phyloP scores from a whole-genome alignment of 2,113 vertebrate genomes.

The Phalacrocorax pelagicus region DNA sequence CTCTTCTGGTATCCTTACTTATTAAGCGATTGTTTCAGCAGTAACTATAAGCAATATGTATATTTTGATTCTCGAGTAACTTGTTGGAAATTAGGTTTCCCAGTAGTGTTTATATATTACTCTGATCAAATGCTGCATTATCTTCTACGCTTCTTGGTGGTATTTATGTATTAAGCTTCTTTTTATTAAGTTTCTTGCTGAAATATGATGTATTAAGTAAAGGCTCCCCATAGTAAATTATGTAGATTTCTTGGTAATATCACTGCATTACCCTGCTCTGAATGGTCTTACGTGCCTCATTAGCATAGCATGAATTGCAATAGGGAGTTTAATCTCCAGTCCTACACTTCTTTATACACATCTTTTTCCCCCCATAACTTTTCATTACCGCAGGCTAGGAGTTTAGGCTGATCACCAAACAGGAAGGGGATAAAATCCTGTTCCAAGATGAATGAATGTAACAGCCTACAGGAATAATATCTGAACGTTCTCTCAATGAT shows the following conservation, averaged over 20 bases:
- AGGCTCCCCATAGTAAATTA: slow-evolving; percentile 52
- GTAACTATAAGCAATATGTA: not conserved
- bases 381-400: not conserved
- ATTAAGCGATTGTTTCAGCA: slow-evolving; percentile 23
- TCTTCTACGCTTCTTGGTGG: not conserved
- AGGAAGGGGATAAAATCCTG: not conserved
- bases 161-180: slow-evolving; percentile 42
- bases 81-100: slow-evolving; percentile 47
- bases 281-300: slow-evolving; percentile 21
- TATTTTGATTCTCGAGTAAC: not conserved
- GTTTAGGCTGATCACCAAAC: not conserved
- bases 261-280: slow-evolving; percentile 1
- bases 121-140: slow-evolving; percentile 34
- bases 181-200: slow-evolving; percentile 64
- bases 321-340: slow-evolving; percentile 21
- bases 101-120: slow-evolving; percentile 22
- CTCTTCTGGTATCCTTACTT: not conserved
- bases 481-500: not conserved
- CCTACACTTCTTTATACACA: not conserved
- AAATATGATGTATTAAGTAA: slow-evolving; percentile 48
- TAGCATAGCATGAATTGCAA: slow-evolving; percentile 48
- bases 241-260: slow-evolving; percentile 17
- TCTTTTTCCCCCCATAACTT: slow-evolving; percentile 31
- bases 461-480: not conserved
- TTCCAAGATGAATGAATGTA: not conserved